Base-by-base conservation (phyloP, 2,888 invertebrate genomes). In the Drosophila ustulata region DNA sequence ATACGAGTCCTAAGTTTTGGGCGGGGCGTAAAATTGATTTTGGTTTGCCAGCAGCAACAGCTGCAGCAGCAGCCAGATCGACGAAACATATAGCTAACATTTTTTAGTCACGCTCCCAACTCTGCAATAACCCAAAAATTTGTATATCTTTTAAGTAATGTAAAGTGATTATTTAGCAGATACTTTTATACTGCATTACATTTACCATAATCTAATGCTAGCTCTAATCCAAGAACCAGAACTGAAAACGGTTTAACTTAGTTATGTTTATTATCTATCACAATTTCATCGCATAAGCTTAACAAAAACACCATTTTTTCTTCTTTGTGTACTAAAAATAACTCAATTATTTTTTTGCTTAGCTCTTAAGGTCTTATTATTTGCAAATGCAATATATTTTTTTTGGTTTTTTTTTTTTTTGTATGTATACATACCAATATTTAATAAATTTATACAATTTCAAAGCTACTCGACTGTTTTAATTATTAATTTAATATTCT, bases 391-490 rank as follows among this genome's bases (percentile, higher is more conserved):
- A 69, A 73, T 70, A 59, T 34, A 58, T 55, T 64, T 28, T 53
- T 25, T 45, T 58, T 73, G 56, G n/a, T 77, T 58, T 69, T 66
- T 51, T 63, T 69, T 46, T 37, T 23, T 13, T 41, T 41, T 13
- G 66, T 45, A 7, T 51, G 37, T 39, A 49, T 43, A 55, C 49
- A 39, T 71, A 70, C 77, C 74, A 25, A 56, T 77, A 76, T 77
- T 65, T 57, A 76, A 76, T 73, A 76, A 76, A 76, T 63, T 77
- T 77, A 66, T 70, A 77, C 76, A 66, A 64, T 70, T 77, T 70
- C 30, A 66, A 71, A 45, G 32, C 6, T 11, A 11, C 3, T 34
- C 3, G 2, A 2, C 0, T 13, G n/a, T 30, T 18, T 18, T 18
- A 18, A 18, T 18, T 18, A 18, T 18, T 18, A 18, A 18, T 18